Base-by-base conservation (phyloP, 2,888 invertebrate species). In the Apeira syringaria region DNA sequence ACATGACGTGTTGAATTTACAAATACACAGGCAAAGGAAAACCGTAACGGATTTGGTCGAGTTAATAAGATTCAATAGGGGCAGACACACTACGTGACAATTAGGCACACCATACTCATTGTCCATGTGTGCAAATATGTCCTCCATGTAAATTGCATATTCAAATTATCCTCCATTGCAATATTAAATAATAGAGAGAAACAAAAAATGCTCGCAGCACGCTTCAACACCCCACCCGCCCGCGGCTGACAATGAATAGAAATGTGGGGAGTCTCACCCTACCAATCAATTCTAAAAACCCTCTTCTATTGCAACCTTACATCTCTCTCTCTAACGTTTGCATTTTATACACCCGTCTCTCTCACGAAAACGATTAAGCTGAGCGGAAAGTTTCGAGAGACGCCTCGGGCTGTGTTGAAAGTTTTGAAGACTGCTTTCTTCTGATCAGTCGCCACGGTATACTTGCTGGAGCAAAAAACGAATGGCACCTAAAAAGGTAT, bases 121-220 rank as follows among this genome's bases (percentile, higher is more conserved):
- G 43, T 33, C 40, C 29, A 48, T 36, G 7, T 44, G 38, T 41
- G 64, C 63, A 72, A 79, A 75, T 59, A 81, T 75, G 74, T 73
- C 77, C 59, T 77, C 81, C 82, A 84, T 85, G 78, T 84, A 80
- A 80, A 80, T 81, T 75, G 68, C 71, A 70, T 80, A 87, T 86
- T 84, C 71, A 84, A 84, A 83, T 81, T 79, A 82, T 78, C 74
- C 83, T 72, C 85, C 83, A 86, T 85, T 74, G 85, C 87, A 56
- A 85, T 7, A 87, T 87, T 84, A 84, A 89, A 86, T 84, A 84
- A 47, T 71, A 78, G 77, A 76, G 68, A 76, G 80, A 86, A 83
- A 86, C 77, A 87, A 87, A 87, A 84, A 84, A 80, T 72, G 64
- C 65, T 61, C 66, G 59, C 64, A 66, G 68, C 75, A 76, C 72